A percentile compares a stretch with the other conserved stretches of the same genome.
Evolutionary conservation across 2,113 vertebrate species (phyloP).

Genomic region (Anolis sagrei): DNA sequence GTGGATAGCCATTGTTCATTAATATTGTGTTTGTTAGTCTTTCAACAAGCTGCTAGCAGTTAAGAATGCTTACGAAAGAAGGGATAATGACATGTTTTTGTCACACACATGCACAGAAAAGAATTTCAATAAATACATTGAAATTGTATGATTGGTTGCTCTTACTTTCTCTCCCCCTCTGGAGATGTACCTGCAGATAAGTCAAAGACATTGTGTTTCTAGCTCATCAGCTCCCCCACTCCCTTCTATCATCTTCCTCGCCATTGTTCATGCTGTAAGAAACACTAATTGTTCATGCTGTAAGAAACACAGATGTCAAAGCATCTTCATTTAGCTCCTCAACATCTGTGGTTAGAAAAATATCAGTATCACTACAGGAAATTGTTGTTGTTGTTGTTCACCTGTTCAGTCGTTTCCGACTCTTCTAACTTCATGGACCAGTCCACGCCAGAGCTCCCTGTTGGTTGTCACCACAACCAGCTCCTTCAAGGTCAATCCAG

Average conservation of each 20-base stretch:
- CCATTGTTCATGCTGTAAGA: conserved; percentile 45
- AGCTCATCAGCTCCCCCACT: background rate
- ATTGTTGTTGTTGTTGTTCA: no score
- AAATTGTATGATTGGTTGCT: conserved; percentile 45
- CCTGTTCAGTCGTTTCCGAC: no score
- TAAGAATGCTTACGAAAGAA: conserved; percentile 59
- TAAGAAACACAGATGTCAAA: conserved; percentile 37
- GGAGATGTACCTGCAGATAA: conserved; percentile 15
- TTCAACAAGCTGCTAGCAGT: conserved; percentile 57
- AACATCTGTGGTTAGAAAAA: background rate
- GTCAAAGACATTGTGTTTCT: conserved; percentile 1
- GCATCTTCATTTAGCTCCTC: conserved; percentile 39
- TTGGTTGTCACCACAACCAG: no score
- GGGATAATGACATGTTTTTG: conserved; percentile 55
- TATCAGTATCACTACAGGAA: background rate
- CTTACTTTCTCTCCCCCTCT: conserved; percentile 23
- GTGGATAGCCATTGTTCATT: conserved; percentile 53
- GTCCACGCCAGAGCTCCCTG: no score
- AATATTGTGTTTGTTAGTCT: conserved; percentile 60
- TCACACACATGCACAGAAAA: conserved; percentile 28
- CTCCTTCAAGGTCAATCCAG: no score
- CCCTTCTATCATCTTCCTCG: background rate
- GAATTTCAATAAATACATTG: conserved; percentile 56
- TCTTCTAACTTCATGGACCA: background rate
- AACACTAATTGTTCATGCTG: conserved; percentile 40